These are phyloP conservation scores for Synodontis membranacea DNA, from an alignment of 2,113 vertebrate genomes.

Conservation along the genomic window DNA sequence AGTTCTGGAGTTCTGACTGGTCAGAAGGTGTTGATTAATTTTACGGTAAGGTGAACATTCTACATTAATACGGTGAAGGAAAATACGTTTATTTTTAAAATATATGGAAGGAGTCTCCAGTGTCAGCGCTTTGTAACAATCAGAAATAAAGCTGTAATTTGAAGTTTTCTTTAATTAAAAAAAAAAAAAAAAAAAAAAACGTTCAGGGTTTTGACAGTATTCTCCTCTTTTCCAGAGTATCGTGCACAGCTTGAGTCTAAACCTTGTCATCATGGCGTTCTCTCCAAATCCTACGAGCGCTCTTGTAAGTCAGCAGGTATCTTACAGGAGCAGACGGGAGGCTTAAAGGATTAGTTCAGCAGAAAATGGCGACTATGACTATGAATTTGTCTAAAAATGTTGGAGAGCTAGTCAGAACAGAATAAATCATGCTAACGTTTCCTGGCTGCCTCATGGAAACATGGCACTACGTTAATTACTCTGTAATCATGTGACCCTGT, in stretches of 20 bases:
- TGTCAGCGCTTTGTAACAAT: not conserved
- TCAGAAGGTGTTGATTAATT: too few relatives aligned
- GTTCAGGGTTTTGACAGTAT: not conserved
- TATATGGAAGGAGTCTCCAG: not conserved
- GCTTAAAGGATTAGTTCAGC: constrained; percentile 17
- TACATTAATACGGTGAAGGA: not conserved
- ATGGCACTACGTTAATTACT: not conserved
- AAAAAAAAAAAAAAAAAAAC: not conserved
- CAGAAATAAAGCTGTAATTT: not conserved
- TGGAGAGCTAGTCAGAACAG: not conserved
- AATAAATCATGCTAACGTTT: not conserved
- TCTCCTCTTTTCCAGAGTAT: not conserved
- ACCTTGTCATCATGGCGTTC: not conserved
- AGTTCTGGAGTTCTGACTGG: too few relatives aligned
- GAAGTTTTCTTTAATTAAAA: not conserved
- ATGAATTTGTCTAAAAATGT: not conserved
- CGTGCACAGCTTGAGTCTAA: not conserved
- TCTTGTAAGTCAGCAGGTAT: constrained; percentile 7
- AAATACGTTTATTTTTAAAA: not conserved
- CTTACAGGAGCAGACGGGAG: constrained; percentile 1
- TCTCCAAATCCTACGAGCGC: not conserved
- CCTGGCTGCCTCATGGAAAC: not conserved
- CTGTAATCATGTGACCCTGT: not conserved
- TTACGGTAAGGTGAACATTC: too few relatives aligned
- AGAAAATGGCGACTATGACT: not conserved